Evolutionary conservation across 2,797 vertebrate genomes (phyloP).

Genomic region (Ctenopoma multispine): DNA sequence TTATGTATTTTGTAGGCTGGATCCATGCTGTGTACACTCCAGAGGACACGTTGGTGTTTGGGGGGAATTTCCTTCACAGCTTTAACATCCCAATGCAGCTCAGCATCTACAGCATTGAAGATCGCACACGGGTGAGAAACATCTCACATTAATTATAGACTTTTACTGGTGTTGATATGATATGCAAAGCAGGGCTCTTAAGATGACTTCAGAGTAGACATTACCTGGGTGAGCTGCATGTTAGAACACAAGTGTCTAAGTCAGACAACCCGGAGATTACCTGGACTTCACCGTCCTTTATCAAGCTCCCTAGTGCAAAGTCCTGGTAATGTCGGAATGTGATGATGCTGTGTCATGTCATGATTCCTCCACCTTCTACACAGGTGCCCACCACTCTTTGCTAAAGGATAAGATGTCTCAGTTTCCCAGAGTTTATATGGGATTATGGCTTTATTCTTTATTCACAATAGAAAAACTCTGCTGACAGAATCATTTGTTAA

Average conservation of each 20-base stretch:
- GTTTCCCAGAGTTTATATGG: too few relatives aligned
- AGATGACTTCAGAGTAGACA: too few relatives aligned
- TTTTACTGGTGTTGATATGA: neutral
- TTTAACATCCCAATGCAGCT: conserved; percentile 99
- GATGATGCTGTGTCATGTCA: too few relatives aligned
- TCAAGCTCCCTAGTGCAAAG: too few relatives aligned
- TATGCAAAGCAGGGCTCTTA: conserved; percentile 11
- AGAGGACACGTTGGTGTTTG: conserved; percentile 96
- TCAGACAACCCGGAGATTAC: too few relatives aligned
- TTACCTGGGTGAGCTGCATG: too few relatives aligned
- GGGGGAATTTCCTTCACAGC: conserved; percentile 98
- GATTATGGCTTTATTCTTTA: neutral
- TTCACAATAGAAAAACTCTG: neutral
- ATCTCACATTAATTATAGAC: neutral
- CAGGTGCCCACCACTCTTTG: too few relatives aligned
- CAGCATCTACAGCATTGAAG: conserved; percentile 97
- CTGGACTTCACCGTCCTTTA: too few relatives aligned
- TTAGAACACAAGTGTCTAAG: too few relatives aligned
- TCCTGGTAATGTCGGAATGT: too few relatives aligned
- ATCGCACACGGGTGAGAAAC: conserved; percentile 91
- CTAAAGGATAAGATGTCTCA: too few relatives aligned
- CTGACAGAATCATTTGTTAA: neutral
- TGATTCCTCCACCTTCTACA: too few relatives aligned
- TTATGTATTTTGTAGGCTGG: conserved; percentile 87
- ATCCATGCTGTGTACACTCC: conserved; percentile 99